Evolutionary conservation across 2,888 invertebrate genomes (phyloP).

Genomic region (Auanema freiburgensis): DNA sequence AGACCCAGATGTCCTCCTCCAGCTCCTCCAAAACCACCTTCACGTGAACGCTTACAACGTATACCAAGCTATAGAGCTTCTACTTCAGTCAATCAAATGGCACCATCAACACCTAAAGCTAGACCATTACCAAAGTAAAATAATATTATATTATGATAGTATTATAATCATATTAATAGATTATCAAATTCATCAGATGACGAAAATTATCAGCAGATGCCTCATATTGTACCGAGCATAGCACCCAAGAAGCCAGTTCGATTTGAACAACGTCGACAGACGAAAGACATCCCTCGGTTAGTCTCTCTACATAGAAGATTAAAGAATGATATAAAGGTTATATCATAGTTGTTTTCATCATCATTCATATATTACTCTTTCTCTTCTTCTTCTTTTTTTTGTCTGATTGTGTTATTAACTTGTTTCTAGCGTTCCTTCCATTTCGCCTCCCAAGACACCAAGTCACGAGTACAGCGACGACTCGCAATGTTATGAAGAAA

Average conservation of each 20-base stretch:
- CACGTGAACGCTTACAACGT: slow-evolving; percentile 13
- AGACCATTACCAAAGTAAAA: not conserved
- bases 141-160: not conserved
- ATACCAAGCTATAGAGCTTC: slow-evolving; percentile 9
- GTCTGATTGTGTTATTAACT: not conserved
- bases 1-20: slow-evolving; percentile 20
- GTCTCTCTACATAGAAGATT: not conserved
- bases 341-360: not conserved
- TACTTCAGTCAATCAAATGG: not conserved
- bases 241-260: not conserved
- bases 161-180: not conserved
- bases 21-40: slow-evolving; percentile 15
- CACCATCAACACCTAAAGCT: not conserved
- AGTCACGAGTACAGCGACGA: slow-evolving; percentile 17
- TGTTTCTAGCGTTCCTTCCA: slow-evolving; percentile 29
- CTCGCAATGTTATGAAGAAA: slow-evolving; percentile 34
- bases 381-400: not conserved
- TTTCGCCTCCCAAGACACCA: slow-evolving; percentile 27
- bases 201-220: slow-evolving; percentile 15
- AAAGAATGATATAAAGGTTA: not conserved
- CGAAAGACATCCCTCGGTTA: not conserved
- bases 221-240: slow-evolving; percentile 1
- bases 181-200: slow-evolving; percentile 8
- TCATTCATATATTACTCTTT: not conserved
- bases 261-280: not conserved